These are phyloP conservation scores for Pemphigus obesinymphae DNA, from an alignment of 1,140 invertebrate genomes.

Conservation along the genomic window DNA sequence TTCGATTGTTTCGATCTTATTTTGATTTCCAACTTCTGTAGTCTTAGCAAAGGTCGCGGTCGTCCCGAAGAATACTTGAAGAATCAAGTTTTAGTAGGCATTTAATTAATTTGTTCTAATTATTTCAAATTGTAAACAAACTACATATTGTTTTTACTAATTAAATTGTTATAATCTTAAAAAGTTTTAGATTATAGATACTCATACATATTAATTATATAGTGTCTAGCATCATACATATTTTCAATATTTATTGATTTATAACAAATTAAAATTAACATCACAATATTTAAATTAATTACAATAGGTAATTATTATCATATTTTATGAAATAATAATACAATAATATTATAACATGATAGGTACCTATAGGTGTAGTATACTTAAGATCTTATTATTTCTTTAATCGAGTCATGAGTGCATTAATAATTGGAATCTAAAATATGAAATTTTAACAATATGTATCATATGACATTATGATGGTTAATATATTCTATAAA, in stretches of 20 bases:
- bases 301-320: not conserved
- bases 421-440: too few species aligned
- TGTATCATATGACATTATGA: too few species aligned
- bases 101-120: not conserved
- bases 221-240: too few species aligned
- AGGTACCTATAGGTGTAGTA: too few species aligned
- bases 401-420: too few species aligned
- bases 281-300: not conserved
- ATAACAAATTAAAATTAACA: not conserved
- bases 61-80: not conserved
- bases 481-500: too few species aligned
- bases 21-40: not conserved
- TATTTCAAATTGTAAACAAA: not conserved
- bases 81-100: not conserved
- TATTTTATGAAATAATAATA: too few species aligned
- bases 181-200: too few species aligned
- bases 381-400: too few species aligned
- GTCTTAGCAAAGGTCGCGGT: not conserved
- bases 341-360: too few species aligned
- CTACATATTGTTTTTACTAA: not conserved
- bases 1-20: not conserved
- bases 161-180: slow-evolving; percentile 12
- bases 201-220: too few species aligned
- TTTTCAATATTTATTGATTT: not conserved
- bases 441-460: too few species aligned